Conservation (phyloP, 2,113 vertebrate species). For the Grus americana region DNA sequence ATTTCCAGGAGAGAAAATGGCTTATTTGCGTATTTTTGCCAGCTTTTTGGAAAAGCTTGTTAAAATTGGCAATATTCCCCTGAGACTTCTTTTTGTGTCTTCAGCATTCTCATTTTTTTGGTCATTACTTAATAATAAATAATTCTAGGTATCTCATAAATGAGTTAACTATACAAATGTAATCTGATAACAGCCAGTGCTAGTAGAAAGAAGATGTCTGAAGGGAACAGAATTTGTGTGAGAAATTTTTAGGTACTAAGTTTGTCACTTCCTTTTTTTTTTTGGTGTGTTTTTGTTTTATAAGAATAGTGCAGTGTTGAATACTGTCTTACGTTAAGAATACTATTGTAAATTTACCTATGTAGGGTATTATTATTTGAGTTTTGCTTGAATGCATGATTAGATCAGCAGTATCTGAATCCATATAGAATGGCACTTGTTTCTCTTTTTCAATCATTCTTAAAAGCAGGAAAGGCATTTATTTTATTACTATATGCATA, state of each 20-base stretch:
- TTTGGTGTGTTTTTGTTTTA: background rate
- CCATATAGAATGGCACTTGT: background rate
- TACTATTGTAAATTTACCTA: background rate
- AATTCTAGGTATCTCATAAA: background rate
- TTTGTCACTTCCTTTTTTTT: background rate
- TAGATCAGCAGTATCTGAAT: background rate
- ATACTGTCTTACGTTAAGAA: background rate
- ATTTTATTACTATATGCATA: background rate
- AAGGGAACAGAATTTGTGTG: background rate
- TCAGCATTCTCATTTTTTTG: background rate
- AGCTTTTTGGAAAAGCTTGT: background rate
- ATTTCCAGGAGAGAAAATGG: background rate
- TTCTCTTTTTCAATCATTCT: background rate
- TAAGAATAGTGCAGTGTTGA: background rate
- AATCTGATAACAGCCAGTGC: background rate
- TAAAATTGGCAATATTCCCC: background rate
- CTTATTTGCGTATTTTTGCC: background rate
- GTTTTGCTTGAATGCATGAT: background rate
- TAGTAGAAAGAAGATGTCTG: background rate
- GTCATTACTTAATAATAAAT: background rate
- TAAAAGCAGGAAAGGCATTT: background rate
- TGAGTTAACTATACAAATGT: background rate
- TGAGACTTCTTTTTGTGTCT: background rate
- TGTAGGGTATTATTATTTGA: background rate
- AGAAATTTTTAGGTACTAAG: background rate